Base-by-base conservation (phyloP, 1,140 invertebrate genomes). In the Dryas iulia region DNA sequence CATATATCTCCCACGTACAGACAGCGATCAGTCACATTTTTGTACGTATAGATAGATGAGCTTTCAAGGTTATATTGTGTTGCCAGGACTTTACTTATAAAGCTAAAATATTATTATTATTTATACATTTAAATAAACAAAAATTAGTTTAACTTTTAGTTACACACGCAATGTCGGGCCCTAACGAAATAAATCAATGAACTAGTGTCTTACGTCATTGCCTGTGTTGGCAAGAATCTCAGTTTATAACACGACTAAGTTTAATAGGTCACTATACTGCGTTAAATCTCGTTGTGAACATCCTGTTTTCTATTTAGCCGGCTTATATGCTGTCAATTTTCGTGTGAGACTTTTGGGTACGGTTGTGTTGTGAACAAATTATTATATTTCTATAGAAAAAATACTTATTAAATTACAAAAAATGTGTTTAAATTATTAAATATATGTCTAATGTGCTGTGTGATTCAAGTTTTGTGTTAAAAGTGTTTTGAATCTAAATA, bases 181-280 rank as follows among this genome's bases (percentile, higher is more conserved):
- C 14, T 47, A 21, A 59, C 11, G 33, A 59, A 65, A 59, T 64
- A 71, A 71, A 71, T 71, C 69, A 66, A 71, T 71, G 63, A 66
- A 66, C 58, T 26, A 31, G 31, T n/a, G 24, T 65, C 72, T 87
- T 81, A 85, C 84, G 83, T 87, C 84, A 87, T 83, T 67, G 63
- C 62, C 59, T 67, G 59, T 59, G 72, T 82, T 85, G 81, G 84
- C 84, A 84, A 84, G 76, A 78, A 74, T 83, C 66, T 73, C 25
- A 59, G 35, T 25, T 39, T 76, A 73, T 70, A 77, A 83, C 24
- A 39, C 79, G 64, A 65, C 78, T 64, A 61, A 52, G 23, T 78
- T 67, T n/a, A 71, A 70, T 76, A 72, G 73, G 62, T 66, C 63
- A 57, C 59, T 47, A 60, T 53, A 58, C 35, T 14, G 30, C 30